These are phyloP conservation scores for Beroe ovata DNA, from an alignment of 37 sponge, comb jelly and placozoan genomes.

Conservation along the genomic window DNA sequence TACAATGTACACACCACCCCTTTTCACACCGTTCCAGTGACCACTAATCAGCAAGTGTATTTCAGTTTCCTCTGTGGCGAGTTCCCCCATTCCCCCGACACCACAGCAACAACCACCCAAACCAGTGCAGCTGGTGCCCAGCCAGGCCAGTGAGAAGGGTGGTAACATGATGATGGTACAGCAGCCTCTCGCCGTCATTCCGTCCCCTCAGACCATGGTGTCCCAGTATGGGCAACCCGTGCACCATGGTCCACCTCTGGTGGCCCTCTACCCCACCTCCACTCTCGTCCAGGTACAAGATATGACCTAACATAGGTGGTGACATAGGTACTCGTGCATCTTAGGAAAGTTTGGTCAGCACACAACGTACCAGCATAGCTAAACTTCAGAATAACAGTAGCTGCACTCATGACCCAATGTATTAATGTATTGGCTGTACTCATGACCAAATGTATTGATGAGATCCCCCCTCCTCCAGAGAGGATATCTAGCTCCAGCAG, in stretches of 20 bases:
- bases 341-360: too few species aligned
- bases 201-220: slow-evolving; percentile 23
- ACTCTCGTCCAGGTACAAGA: slow-evolving; percentile 38
- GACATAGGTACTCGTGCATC: too few species aligned
- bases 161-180: slow-evolving; percentile 31
- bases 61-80: slow-evolving; percentile 9
- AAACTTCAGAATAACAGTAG: too few species aligned
- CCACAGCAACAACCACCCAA: not conserved
- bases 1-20: too few species aligned
- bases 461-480: not conserved
- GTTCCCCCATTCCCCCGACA: not conserved
- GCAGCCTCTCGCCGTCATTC: slow-evolving; percentile 38
- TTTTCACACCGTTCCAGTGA: too few species aligned
- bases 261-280: slow-evolving; percentile 56
- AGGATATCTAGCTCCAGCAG: slow-evolving; percentile 11
- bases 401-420: too few species aligned
- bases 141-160: not conserved
- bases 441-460: too few species aligned
- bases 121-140: not conserved
- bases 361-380: too few species aligned
- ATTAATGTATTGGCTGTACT: too few species aligned
- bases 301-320: too few species aligned
- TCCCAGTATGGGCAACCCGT: not conserved
- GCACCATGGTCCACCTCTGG: slow-evolving; percentile 36
- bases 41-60: not conserved